Conservation (phyloP, 2,113 vertebrate genomes). For the Podarcis raffonei region DNA sequence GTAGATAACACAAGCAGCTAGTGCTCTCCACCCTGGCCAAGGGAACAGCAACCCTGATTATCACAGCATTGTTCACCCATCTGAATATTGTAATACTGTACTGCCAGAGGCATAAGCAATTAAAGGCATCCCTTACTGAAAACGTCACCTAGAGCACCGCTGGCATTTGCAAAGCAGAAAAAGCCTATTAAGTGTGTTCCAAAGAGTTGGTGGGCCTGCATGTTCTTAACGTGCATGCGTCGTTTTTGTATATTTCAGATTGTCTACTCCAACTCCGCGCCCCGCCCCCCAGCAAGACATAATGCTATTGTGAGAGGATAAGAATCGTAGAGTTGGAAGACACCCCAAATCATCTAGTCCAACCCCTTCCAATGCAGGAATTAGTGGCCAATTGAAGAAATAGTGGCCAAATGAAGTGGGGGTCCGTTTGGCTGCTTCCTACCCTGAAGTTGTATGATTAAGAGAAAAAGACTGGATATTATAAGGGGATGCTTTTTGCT, state of each 20-base stretch:
- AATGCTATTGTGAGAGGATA: not conserved
- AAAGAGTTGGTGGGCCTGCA: not conserved
- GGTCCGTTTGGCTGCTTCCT: not conserved
- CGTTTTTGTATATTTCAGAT: not conserved
- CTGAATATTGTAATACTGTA: not conserved
- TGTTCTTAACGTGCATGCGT: not conserved
- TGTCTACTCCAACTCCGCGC: not conserved
- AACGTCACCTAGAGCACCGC: no score
- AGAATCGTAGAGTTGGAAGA: not conserved
- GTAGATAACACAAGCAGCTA: not conserved
- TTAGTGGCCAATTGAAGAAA: not conserved
- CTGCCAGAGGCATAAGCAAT: not conserved
- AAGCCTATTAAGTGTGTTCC: not conserved
- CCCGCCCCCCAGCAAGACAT: no score
- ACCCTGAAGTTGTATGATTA: not conserved
- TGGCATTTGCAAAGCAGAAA: not conserved
- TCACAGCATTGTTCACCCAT: not conserved
- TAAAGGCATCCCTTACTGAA: not conserved
- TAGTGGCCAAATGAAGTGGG: not conserved
- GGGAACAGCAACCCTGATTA: not conserved
- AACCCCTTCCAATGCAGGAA: no score
- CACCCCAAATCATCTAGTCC: no score
- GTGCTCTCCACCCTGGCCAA: not conserved
- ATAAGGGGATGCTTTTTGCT: not conserved
- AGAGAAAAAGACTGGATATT: not conserved